phyloP scores from a whole-genome alignment of 2,888 invertebrate genomes.

The Acanthosepion pharaonis region DNA sequence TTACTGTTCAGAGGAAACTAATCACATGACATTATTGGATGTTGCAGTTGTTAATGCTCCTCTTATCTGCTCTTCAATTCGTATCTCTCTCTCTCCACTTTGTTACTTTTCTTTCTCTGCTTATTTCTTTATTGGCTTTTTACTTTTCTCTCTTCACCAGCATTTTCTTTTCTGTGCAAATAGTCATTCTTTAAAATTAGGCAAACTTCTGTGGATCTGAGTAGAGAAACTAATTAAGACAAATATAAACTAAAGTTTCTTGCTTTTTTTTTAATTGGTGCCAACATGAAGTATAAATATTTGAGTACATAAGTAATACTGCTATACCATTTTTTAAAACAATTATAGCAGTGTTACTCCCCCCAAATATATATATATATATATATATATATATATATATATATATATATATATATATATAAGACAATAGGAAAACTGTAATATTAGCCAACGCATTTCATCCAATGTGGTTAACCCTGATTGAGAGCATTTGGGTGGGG shows the following conservation, averaged over 20 bases:
- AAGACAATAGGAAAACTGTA: no score
- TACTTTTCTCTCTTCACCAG: neutral
- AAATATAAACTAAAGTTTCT: neutral
- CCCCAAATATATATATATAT: neutral
- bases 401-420: no score
- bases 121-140: neutral
- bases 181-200: neutral
- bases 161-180: neutral
- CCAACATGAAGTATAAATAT: neutral
- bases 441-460: no score
- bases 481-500: no score
- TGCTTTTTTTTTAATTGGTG: neutral
- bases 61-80: neutral
- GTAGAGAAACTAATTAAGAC: neutral
- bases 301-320: neutral
- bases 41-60: neutral
- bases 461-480: no score
- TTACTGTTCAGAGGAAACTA: neutral
- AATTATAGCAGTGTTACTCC: neutral
- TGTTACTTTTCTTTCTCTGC: neutral
- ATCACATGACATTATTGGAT: neutral
- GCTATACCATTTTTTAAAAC: neutral
- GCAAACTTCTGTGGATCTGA: neutral
- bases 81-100: neutral
- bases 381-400: no score